Evolutionary conservation across 2,888 invertebrate genomes (phyloP), one percentile per base, ranked within the genome.

Genomic region (Brachyptera putata): DNA sequence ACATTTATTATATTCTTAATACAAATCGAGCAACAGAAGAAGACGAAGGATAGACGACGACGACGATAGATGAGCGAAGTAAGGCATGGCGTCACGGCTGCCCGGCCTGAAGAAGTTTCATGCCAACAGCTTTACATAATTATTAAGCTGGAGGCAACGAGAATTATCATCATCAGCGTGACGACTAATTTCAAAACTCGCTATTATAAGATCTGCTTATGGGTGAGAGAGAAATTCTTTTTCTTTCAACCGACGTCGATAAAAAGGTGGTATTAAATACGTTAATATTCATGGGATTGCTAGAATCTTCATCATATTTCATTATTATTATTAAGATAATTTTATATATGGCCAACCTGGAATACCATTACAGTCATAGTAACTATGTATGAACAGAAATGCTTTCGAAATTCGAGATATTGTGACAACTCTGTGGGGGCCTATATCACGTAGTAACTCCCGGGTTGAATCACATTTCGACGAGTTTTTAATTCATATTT

Each of bases 61-160:
- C n/a, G n/a, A n/a, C n/a, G n/a, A n/a, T n/a, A n/a, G n/a, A n/a
- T n/a, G n/a, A n/a, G n/a, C n/a, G n/a, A n/a, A n/a, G n/a, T n/a
- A 24, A 46, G 18, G 22, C 21, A 4, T 46, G 21, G 9, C 46
- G 46, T 46, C 46, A 46, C 46, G 46, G 22, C n/a, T 21, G n/a
- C 3, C 21, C 21, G 5, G 24, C n/a, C 21, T 46, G 22, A n/a
- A 46, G 46, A 46, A 46, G 21, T 46, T 46, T 46, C 24, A 46
- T 24, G 46, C 46, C 46, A n/a, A 46, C 46, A 46, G 46, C 46
- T 46, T 46, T 46, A 46, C 46, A 46, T 46, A 46, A 46, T 46
- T 46, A n/a, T n/a, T n/a, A 46, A 46, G 46, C 46, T 30, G 24
- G 24, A 21, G 46, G n/a, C n/a, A 46, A 46, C n/a, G 21, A 24